Conservation (phyloP, 2,113 vertebrate genomes). For the Psophia crepitans region DNA sequence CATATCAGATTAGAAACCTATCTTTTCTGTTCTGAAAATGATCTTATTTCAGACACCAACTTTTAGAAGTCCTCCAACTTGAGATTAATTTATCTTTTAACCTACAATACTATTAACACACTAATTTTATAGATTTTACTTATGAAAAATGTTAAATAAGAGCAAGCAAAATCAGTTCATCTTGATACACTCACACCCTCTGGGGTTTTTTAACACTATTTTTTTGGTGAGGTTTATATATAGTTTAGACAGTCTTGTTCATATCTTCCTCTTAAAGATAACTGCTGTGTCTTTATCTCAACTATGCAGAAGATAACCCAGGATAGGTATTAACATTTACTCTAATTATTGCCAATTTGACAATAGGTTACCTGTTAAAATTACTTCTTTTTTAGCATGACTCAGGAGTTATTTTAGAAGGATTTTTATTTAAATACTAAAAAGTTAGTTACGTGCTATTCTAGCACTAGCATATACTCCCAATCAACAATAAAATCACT, state of each 20-base stretch:
- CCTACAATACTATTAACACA: background rate
- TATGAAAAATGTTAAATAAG: background rate
- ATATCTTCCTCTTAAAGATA: background rate
- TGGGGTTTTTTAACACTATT: background rate
- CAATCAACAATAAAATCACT: background rate
- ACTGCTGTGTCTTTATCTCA: background rate
- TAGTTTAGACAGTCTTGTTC: background rate
- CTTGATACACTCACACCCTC: accelerated
- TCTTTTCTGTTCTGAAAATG: background rate
- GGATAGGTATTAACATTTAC: background rate
- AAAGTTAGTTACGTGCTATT: background rate
- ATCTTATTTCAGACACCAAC: background rate
- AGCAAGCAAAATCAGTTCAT: background rate
- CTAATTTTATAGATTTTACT: background rate
- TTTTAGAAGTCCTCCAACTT: background rate
- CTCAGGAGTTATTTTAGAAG: background rate
- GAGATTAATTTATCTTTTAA: background rate
- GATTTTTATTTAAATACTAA: background rate
- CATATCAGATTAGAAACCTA: background rate
- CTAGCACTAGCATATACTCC: background rate
- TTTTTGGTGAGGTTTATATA: background rate
- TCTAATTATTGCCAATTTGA: background rate
- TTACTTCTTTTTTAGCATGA: background rate
- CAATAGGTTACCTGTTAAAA: accelerated
- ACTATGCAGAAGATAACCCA: background rate